Evolutionary conservation across 2,797 vertebrate genomes (phyloP), one percentile per base, ranked within the genome.

Genomic region (Dallia pectoralis): DNA sequence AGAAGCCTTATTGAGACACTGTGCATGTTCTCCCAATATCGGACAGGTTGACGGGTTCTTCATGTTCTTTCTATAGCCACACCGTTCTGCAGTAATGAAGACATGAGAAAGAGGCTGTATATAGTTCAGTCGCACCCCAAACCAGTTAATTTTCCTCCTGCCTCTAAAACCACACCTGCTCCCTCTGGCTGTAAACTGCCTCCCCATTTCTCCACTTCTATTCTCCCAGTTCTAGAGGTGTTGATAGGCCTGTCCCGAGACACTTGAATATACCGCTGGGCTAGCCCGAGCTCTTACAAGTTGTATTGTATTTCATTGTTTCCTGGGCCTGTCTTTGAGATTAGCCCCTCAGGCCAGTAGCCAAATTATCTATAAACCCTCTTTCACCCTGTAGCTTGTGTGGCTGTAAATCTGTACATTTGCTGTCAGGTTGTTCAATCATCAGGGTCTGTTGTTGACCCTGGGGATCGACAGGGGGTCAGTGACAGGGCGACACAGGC

Each of bases 391-490:
- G 47, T 15, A 40, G 48, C 53, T 74, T 71, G 71, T 70, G 59
- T 18, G 64, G 75, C 53, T 29, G 63, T 19, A 82, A 77, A 81
- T 81, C 33, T 5, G 36, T 5, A 2, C 6, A 40, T 40, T 44
- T 40, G 53, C 77, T 74, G 77, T 72, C 79, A 76, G 74, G 82
- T 80, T 82, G 81, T 70, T n/a, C 70, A 78, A 82, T 85, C 83
- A 84, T 85, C 82, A 85, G 56, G 56, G 9, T 74, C 69, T 36
- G 74, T 77, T 77, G 74, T 77, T 85, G 75, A 74, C 74, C 80
- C 79, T 18, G 0, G 36, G 69, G 76, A 84, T 74, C 73, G 32
- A 19, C 0, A 1, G 67, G 82, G 82, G 56, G 84, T 87, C 84
- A 84, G 40, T 40, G 67, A 64, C 72, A 15, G 27, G 53, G 67